These are phyloP conservation scores for Aleiodes sp. DNA, from an alignment of 1,140 invertebrate species.

Conservation along the genomic window DNA sequence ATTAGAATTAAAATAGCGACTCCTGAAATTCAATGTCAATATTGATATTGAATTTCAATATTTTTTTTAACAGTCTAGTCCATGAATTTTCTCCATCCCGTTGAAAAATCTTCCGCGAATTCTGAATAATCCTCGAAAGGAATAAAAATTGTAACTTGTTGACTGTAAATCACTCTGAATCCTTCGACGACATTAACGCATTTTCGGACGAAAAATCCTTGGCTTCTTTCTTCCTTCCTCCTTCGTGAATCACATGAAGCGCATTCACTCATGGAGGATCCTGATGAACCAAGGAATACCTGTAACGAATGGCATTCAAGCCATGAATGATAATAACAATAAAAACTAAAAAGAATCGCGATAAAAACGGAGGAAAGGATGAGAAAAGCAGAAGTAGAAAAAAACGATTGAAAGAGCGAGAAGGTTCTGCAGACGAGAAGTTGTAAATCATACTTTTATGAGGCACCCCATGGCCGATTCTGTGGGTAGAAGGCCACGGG, in stretches of 20 bases:
- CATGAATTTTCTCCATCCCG: too few species aligned
- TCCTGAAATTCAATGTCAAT: too few species aligned
- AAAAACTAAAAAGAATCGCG: constrained; percentile 1
- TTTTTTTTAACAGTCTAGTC: too few species aligned
- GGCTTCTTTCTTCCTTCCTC: constrained; percentile 5
- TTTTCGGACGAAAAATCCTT: not conserved
- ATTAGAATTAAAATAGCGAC: too few species aligned
- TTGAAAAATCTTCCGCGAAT: too few species aligned
- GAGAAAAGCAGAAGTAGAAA: not conserved
- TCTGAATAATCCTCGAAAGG: constrained; percentile 11
- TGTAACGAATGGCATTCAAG: constrained; percentile 20
- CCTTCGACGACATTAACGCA: constrained; percentile 33
- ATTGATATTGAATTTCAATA: too few species aligned
- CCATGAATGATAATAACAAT: not conserved
- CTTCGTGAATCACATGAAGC: not conserved
- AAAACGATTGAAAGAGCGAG: constrained; percentile 27
- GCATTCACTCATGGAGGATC: not conserved
- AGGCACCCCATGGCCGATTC: constrained; percentile 52
- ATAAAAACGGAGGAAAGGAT: constrained; percentile 6
- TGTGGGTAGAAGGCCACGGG: constrained; percentile 35
- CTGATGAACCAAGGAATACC: not conserved
- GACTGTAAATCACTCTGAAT: constrained; percentile 26
- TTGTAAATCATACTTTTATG: constrained; percentile 60
- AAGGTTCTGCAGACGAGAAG: constrained; percentile 35
- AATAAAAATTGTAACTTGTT: too few species aligned